Base-by-base conservation (phyloP, 2,797 vertebrate species). In the Sebastes cheni region DNA sequence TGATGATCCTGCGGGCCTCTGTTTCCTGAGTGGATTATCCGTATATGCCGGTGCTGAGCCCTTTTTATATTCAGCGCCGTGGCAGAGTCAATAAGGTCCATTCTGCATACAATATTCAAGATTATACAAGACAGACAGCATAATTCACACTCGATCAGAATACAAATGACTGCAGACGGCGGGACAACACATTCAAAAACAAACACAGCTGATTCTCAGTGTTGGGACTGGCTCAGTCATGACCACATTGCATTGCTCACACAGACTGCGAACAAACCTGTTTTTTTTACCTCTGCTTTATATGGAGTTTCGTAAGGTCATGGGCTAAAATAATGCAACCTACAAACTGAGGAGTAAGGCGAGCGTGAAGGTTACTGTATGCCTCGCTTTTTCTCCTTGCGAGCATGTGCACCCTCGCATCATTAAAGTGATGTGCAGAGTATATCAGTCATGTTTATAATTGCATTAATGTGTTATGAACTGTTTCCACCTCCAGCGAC, bases 61-160 rank as follows among this genome's bases (percentile, higher is more conserved):
- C 91, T 95, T 93, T 94, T 94, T 89, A 91, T 92, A 93, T 94
- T 93, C 92, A 88, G 90, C 75, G 82, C 88, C 60, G 85, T 91
- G 92, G 88, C 91, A 86, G 89, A 94, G 93, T 94, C 93, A 94
- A 93, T 94, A 94, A 93, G 89, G 90, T 94, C 93, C 92, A 82
- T 91, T 93, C 92, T 94, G 95, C 94, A 95, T 95, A 94, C 92
- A 95, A 92, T 96, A 95, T 95, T 93, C 93, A 94, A 94, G 94
- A 95, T 96, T 95, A 95, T 94, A 94, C 91, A 86, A 92, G 89
- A 93, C 93, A 95, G 92, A 93, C 93, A 89, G 92, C 92, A 93
- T 94, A 93, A 94, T 95, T 95, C 92, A 80, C 92, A 93, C 92
- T 94, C 94, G 91, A 90, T 95, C 89, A 82, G 94, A 95, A 96